Evolutionary conservation across 2,113 vertebrate genomes (phyloP).

Genomic region (Neogale vison): DNA sequence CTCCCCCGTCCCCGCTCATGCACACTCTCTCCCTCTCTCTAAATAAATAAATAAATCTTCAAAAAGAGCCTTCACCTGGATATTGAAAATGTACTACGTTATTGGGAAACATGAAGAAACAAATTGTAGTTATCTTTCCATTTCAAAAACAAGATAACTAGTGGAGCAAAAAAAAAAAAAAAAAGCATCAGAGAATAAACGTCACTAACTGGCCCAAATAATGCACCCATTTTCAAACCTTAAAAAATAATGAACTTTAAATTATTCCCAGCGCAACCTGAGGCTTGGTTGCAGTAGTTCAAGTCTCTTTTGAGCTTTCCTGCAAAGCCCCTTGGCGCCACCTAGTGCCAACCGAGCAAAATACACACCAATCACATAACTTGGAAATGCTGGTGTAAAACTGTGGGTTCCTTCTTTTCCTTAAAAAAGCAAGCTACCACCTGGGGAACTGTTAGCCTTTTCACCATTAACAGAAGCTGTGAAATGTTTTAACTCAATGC

Average conservation of each 20-base stretch:
- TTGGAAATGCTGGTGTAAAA: neutral
- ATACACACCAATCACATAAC: neutral
- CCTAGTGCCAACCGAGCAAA: conserved; percentile 66
- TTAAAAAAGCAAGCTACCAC: neutral
- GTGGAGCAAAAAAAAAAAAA: neutral
- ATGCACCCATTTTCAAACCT: conserved; percentile 33
- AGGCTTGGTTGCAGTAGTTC: neutral
- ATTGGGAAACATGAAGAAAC: conserved; percentile 56
- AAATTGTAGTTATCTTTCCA: neutral
- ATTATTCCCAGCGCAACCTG: neutral
- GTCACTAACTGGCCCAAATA: conserved; percentile 10
- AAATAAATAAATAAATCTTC: neutral
- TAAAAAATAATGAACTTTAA: conserved; percentile 30
- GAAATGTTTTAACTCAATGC: neutral
- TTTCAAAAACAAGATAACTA: conserved; percentile 47
- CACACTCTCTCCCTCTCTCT: neutral
- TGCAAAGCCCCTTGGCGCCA: conserved; percentile 62
- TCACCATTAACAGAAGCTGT: neutral
- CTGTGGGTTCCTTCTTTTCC: neutral
- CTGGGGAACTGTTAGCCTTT: neutral
- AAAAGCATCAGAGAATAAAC: neutral
- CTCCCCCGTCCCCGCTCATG: too few relatives aligned
- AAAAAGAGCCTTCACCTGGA: conserved; percentile 32
- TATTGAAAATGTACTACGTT: conserved; percentile 13
- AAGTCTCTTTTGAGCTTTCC: neutral